phyloP scores from a whole-genome alignment of 2,113 vertebrate genomes.

The Oncorhynchus masou region DNA sequence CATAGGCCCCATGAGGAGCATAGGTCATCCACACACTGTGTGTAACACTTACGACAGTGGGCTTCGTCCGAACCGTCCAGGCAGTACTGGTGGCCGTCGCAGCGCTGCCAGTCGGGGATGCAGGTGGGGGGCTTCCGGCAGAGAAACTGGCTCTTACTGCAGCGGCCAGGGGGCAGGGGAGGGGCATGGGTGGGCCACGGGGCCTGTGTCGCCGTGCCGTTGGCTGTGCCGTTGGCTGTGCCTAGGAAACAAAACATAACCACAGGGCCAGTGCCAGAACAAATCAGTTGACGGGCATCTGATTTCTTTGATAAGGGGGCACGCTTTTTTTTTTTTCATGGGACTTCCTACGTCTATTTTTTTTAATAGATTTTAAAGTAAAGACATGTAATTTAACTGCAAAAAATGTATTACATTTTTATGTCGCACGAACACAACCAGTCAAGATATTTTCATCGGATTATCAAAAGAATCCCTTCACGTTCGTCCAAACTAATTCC shows the following conservation, averaged over 20 bases:
- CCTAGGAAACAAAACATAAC: not conserved
- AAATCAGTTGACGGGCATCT: too few relatives aligned
- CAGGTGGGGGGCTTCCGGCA: conserved; percentile 82
- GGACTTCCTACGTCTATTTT: too few relatives aligned
- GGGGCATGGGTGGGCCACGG: conserved; percentile 55
- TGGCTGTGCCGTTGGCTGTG: conserved; percentile 40
- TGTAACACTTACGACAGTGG: conserved; percentile 83
- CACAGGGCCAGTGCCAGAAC: not conserved
- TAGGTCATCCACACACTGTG: not conserved
- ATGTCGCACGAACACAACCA: too few relatives aligned
- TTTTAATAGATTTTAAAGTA: too few relatives aligned
- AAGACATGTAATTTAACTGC: too few relatives aligned
- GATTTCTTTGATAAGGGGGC: not conserved
- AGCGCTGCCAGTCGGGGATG: conserved; percentile 91
- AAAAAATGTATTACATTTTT: too few relatives aligned
- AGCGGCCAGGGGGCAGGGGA: conserved; percentile 64
- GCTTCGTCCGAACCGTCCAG: conserved; percentile 85
- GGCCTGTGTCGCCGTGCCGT: conserved; percentile 58
- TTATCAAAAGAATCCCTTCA: too few relatives aligned
- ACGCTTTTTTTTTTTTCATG: too few relatives aligned
- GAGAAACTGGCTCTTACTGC: conserved; percentile 82
- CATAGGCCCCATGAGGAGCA: too few relatives aligned
- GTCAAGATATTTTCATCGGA: too few relatives aligned
- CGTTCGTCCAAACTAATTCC: too few relatives aligned
- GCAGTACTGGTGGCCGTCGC: conserved; percentile 85